Percentiles rank a stretch among this genome's conserved stretches.
phyloP scores from a whole-genome alignment of 2,113 vertebrate species.

The Sapajus apella region DNA sequence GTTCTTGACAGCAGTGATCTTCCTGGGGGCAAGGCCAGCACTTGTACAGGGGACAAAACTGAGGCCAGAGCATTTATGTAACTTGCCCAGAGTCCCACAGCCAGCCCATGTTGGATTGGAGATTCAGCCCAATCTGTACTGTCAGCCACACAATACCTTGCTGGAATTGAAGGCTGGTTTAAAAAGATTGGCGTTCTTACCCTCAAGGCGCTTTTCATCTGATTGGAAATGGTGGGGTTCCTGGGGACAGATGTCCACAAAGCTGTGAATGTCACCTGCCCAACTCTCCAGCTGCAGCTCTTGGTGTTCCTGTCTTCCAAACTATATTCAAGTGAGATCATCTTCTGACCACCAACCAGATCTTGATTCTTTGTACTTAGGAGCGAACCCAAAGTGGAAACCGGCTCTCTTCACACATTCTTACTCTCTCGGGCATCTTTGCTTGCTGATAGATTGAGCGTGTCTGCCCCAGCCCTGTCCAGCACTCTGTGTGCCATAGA shows the following conservation, averaged over 20 bases:
- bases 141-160: neutral
- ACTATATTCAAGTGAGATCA: fast-evolving
- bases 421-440: neutral
- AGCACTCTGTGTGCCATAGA: neutral
- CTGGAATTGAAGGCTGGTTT: neutral
- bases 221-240: neutral
- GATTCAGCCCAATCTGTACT: neutral
- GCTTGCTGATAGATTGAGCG: neutral
- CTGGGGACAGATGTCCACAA: neutral
- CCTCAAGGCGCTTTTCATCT: neutral
- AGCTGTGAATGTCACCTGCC: neutral
- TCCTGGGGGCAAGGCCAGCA: neutral
- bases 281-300: neutral
- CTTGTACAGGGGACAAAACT: neutral
- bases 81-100: neutral
- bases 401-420: neutral
- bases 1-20: neutral
- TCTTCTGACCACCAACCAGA: neutral
- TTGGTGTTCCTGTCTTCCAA: neutral
- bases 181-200: neutral
- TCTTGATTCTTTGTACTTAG: neutral
- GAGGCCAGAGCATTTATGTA: neutral
- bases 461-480: neutral
- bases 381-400: neutral
- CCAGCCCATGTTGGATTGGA: neutral